Evolutionary conservation across 2,113 vertebrate species (phyloP), one percentile per base, ranked within the genome.

Genomic region (Bambusicola thoracicus): DNA sequence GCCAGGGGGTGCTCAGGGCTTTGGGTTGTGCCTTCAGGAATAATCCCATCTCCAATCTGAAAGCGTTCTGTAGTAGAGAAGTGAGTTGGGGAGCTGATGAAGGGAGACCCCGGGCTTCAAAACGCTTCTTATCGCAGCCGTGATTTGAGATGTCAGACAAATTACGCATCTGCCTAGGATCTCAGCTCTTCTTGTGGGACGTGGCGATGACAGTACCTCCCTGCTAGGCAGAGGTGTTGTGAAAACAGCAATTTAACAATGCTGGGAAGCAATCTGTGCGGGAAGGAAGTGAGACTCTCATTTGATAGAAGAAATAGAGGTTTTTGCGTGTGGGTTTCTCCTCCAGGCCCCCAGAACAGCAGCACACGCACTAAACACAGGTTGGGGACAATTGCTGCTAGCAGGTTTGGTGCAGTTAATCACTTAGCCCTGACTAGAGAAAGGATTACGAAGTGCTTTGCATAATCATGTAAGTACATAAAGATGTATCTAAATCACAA

Each of bases 111-210:
- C 10, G 10, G 25, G 10, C 30, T 74, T 16, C n/a, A 20, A 15
- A 77, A 6, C 11, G 11, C 27, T 16, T 7, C 40, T 43, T 5
- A n/a, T 44, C 6, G 0, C 34, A 7, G 30, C 9, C 7, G 5
- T 32, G 38, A 17, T 69, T 53, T 13, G 78, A 8, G 66, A n/a
- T 89, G 66, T 55, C 13, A 32, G 77, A 20, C 30, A 66, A 63
- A 78, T 78, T 0, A 19, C 20, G 38, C 22, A 11, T 25, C 59
- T 14, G 53, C 66, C 41, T 3, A 67, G 56, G 11, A 41, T 73
- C 48, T 38, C 10, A 43, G 72, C 89, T 68, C 43, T 67, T 44
- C 80, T 84, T 29, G 62, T 46, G 80, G 91, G 89, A 68, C 5
- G 5, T 7, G 66, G 89, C 0, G 14, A 14, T 86, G 84, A 51